Base-by-base conservation (phyloP, 2,888 invertebrate genomes). In the Lasioglossum pauxillum region DNA sequence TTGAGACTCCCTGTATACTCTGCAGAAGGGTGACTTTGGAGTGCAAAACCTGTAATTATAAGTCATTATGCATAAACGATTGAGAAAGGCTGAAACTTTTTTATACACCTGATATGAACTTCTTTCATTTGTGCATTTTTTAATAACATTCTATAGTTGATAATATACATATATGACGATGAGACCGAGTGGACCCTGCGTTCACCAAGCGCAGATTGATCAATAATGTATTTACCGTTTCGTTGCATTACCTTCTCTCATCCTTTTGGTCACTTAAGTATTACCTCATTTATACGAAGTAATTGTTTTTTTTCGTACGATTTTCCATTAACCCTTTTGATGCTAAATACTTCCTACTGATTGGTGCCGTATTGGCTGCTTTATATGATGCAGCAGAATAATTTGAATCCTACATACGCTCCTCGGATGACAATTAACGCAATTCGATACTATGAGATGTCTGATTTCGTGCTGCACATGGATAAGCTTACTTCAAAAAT, bases 241-340 rank as follows among this genome's bases (percentile, higher is more conserved):
- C 64, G 31, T 64, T 64, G 31, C 19, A 27, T 64, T 64, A 64
- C 64, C 64, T 64, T 64, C 19, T 64, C 64, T 19, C 64, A 19
- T 64, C 31, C 64, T 64, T 35, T 8, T 57, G n/a, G n/a, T 57
- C 57, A 57, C 12, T 57, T 31, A 64, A 64, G 31, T 19, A 64
- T 31, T 31, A 35, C 64, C 31, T 64, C 31, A 3, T 35, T 64
- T 64, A 19, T 19, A 19, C 31, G 64, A 64, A 19, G 16, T 35
- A 7, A 31, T 64, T 16, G 31, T 16, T 31, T 60, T 31, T 31
- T 64, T 64, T 19, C 60, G 64, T 64, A 64, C 64, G 64, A 64
- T 64, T 64, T 64, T 64, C 64, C 16, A 64, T 64, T 64, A 64
- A 31, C 64, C 64, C 64, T 64, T 64, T 64, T 0, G 64, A 64